Base-by-base conservation (phyloP, 2,888 invertebrate genomes). In the Erebia ligea region DNA sequence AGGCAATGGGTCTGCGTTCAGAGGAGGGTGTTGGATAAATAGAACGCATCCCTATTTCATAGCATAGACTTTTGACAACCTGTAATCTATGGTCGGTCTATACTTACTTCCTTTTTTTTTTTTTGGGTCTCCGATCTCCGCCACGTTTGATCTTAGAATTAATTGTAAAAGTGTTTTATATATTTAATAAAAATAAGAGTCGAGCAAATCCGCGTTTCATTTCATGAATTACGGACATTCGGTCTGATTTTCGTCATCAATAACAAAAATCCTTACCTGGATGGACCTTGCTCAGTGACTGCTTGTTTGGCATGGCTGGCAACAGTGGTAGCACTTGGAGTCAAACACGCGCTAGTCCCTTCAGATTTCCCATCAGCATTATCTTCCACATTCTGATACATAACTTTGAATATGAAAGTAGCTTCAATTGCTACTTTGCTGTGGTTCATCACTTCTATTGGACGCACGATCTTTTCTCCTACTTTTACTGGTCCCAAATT, bases 401-500 rank as follows among this genome's bases (percentile, higher is more conserved):
- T 91, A 25, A 94, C 91, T 72, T 88, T 87, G 63, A 95, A 87
- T 78, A 93, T 89, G 72, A 95, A 94, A 63, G 80, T 84, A 0
- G 95, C 90, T n/a, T 92, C 89, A n/a, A 95, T 89, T 2, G 92
- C 79, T 56, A 94, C 92, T 77, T 92, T 90, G 70, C 94, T 94
- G 70, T 94, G 91, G 78, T 95, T 96, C 78, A 94, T 86, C n/a
- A 95, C 94, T 73, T 92, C 90, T 66, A 95, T 91, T 68, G 90
- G 90, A 67, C 93, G 94, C 17, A 90, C 85, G 17, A 91, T 88
- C 54, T 86, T 90, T 72, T 94, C 91, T 0, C 95, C 94, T 0
- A 95, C 86, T 83, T 86, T 91, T 0, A 92, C 91, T 11, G 89
- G 86, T 11, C 93, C 93, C 58, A 93, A 78, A 73, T 91, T 85